Evolutionary conservation across 2,113 vertebrate genomes (phyloP), one percentile per base, ranked within the genome.

Genomic region (Xiphophorus maculatus): DNA sequence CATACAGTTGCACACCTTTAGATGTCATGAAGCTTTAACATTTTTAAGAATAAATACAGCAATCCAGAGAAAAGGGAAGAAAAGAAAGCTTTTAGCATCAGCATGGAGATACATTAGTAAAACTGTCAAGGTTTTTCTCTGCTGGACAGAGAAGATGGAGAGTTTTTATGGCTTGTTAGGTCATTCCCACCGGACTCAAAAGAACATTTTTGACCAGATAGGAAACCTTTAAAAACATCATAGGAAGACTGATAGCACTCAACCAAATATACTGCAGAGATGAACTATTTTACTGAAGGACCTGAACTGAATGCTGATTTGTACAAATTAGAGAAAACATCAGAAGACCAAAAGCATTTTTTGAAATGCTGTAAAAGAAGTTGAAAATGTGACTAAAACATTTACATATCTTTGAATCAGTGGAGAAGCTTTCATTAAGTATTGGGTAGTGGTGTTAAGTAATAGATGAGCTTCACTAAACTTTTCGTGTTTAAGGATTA

Each of bases 1-100:
- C 54, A 64, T 27, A 71, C 63, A 17, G 4, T 48, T 75, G 63
- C 35, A 4, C 42, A 69, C 62, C 60, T 61, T 28, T 11, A 78
- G 71, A 73, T 1, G 2, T 73, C 22, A 15, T 63, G 3, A 40
- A 30, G 28, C 71, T 79, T 68, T 75, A 69, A 85, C 82, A n/a
- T 63, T 37, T 7, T n/a, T 40, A 19, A 63, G 69, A 37, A 68
- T 73, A 81, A 83, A 84, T 73, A 80, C 76, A 58, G 62, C 22
- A 63, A 54, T 66, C 25, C 51, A 60, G 48, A 80, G 68, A 28
- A 73, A 58, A 29, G 7, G n/a, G 73, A 40, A 70, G 62, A 70
- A 75, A 74, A 30, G 9, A 82, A 69, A 71, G 70, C 69, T 37
- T 37, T 54, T 65, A 73, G 35, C 8, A 29, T 15, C 40, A 35